Evolutionary conservation across 2,888 invertebrate species (phyloP).

Genomic region (Drosophila austrosaltans): DNA sequence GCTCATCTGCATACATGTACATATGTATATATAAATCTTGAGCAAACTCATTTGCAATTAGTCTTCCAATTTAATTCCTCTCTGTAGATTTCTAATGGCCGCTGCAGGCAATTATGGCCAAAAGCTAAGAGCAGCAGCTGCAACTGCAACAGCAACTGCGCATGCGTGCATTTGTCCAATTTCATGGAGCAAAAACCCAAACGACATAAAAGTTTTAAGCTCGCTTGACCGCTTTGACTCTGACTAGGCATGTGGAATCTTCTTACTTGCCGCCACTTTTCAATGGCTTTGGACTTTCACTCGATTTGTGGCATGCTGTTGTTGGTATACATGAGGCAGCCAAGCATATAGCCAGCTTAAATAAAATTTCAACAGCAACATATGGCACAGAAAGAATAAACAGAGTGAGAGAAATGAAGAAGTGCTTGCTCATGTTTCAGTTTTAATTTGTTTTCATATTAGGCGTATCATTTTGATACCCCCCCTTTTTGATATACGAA

Average conservation of each 20-base stretch:
- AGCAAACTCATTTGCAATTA: slow-evolving; percentile 59
- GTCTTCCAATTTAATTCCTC: slow-evolving; percentile 40
- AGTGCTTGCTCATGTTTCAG: slow-evolving; percentile 53
- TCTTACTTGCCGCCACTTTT: slow-evolving; percentile 49
- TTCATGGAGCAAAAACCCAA: slow-evolving; percentile 50
- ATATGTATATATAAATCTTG: not conserved
- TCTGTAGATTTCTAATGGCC: slow-evolving; percentile 58
- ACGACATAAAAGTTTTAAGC: slow-evolving; percentile 28
- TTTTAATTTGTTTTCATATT: slow-evolving; percentile 46
- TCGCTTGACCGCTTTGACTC: slow-evolving; percentile 44
- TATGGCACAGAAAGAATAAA: slow-evolving; percentile 47
- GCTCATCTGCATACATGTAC: slow-evolving; percentile 18
- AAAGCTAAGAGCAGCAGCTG: slow-evolving; percentile 13
- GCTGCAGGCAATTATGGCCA: slow-evolving; percentile 55
- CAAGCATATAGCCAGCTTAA: slow-evolving; percentile 49
- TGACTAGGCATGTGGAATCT: slow-evolving; percentile 35
- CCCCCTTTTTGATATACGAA: not conserved
- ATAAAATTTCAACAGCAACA: slow-evolving; percentile 44
- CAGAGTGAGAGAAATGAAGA: slow-evolving; percentile 22
- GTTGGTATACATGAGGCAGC: slow-evolving; percentile 64
- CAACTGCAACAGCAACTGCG: slow-evolving; percentile 24
- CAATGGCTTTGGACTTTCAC: slow-evolving; percentile 63
- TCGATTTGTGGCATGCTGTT: slow-evolving; percentile 55
- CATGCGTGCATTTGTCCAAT: slow-evolving; percentile 73
- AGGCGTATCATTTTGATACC: not conserved